phyloP scores from a whole-genome alignment of 2,888 invertebrate species.

The Clostera curtula region DNA sequence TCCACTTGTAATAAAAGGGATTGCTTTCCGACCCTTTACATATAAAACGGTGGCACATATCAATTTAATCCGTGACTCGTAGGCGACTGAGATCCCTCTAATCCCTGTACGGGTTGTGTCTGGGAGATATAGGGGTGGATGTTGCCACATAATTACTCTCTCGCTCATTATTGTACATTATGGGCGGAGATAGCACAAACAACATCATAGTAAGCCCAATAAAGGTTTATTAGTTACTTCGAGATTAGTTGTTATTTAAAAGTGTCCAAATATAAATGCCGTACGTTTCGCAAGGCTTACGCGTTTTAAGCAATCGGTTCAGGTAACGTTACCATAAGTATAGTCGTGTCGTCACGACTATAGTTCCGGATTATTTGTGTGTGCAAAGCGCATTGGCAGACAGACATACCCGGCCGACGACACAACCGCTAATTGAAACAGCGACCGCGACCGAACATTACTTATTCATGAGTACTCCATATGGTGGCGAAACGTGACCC shows the following conservation, averaged over 20 bases:
- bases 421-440: constrained; percentile 74
- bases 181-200: constrained; percentile 9
- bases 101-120: constrained; percentile 54
- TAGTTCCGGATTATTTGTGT: constrained; percentile 22
- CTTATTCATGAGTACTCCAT: constrained; percentile 73
- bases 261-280: too few relatives aligned
- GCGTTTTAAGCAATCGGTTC: too few relatives aligned
- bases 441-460: constrained; percentile 67
- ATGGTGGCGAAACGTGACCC: constrained; percentile 68
- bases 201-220: too few relatives aligned
- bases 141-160: constrained; percentile 68
- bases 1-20: constrained; percentile 63
- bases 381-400: constrained; percentile 17
- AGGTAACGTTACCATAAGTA: too few relatives aligned
- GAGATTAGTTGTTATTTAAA: too few relatives aligned
- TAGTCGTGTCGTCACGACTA: constrained; percentile 7
- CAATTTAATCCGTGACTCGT: constrained; percentile 62
- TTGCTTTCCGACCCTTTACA: constrained; percentile 61
- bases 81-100: constrained; percentile 57
- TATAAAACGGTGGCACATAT: constrained; percentile 61
- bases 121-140: constrained; percentile 48
- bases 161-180: constrained; percentile 36
- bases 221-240: too few relatives aligned
- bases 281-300: too few relatives aligned
- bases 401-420: constrained; percentile 54